These are phyloP conservation scores for Heterodera schachtii DNA, from an alignment of 1,140 invertebrate species.

Conservation along the genomic window DNA sequence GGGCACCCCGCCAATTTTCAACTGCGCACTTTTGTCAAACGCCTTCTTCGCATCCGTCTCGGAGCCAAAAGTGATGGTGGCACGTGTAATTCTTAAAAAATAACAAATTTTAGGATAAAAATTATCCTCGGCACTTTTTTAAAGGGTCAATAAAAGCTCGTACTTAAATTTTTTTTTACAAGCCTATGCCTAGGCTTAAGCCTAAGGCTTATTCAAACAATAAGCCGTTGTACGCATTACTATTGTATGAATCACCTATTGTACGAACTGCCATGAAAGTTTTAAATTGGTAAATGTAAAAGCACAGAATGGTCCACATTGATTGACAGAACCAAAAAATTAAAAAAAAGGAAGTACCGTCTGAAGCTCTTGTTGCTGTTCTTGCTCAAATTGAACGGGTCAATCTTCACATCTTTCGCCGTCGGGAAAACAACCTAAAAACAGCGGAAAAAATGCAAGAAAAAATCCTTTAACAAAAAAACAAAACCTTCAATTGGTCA, in stretches of 20 bases:
- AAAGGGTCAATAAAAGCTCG: background rate
- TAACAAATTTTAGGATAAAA: background rate
- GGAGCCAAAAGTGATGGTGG: background rate
- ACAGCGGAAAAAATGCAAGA: background rate
- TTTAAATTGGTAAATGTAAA: no score
- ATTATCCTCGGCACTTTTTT: background rate
- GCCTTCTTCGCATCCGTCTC: background rate
- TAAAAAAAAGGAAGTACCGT: background rate
- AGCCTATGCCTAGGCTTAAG: no score
- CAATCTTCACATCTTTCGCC: background rate
- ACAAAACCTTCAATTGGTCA: slow-evolving; percentile 1
- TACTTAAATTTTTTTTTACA: background rate
- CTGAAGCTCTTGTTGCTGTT: background rate
- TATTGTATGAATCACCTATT: no score
- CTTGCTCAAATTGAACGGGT: background rate
- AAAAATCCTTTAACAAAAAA: background rate
- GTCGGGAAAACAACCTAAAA: slow-evolving; percentile 9
- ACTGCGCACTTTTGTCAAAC: slow-evolving; percentile 11
- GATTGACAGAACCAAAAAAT: no score
- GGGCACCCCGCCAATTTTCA: slow-evolving; percentile 2
- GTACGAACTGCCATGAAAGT: no score
- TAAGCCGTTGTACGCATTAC: no score
- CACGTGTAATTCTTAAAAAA: background rate
- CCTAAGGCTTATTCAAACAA: no score
- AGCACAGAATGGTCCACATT: background rate